These are phyloP conservation scores for Cephalopterus ornatus DNA, from an alignment of 2,113 vertebrate species.

Conservation along the genomic window DNA sequence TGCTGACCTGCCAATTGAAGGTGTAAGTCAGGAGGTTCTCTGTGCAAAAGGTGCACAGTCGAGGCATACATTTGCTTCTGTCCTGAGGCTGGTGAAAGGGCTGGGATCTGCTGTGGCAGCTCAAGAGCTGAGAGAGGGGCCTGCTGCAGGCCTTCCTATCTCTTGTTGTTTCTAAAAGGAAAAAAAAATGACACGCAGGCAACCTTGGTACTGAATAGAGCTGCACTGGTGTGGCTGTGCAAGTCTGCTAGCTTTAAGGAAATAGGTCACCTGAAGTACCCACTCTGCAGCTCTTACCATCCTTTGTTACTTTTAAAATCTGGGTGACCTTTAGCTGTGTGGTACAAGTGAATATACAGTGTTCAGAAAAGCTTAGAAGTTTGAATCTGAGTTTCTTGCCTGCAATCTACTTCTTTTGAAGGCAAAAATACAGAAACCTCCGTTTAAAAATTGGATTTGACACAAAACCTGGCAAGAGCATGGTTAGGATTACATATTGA, in stretches of 20 bases:
- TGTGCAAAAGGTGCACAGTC: too few species aligned
- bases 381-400: background rate
- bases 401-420: background rate
- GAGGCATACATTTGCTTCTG: background rate
- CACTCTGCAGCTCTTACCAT: background rate
- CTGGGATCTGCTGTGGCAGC: background rate
- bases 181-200: background rate
- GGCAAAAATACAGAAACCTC: background rate
- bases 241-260: background rate
- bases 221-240: background rate
- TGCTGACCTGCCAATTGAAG: accelerated
- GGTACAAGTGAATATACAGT: background rate
- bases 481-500: background rate
- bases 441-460: background rate
- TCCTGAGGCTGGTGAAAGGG: background rate
- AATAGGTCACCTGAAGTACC: background rate
- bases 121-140: background rate
- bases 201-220: background rate
- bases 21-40: background rate
- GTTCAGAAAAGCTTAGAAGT: background rate
- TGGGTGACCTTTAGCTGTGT: background rate
- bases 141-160: background rate
- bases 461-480: background rate
- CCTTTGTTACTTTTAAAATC: background rate
- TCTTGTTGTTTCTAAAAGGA: background rate